A percentile compares a stretch with the other conserved stretches of the same genome.
Conservation (phyloP, 2,888 invertebrate genomes). For the Sphinx pinastri region DNA sequence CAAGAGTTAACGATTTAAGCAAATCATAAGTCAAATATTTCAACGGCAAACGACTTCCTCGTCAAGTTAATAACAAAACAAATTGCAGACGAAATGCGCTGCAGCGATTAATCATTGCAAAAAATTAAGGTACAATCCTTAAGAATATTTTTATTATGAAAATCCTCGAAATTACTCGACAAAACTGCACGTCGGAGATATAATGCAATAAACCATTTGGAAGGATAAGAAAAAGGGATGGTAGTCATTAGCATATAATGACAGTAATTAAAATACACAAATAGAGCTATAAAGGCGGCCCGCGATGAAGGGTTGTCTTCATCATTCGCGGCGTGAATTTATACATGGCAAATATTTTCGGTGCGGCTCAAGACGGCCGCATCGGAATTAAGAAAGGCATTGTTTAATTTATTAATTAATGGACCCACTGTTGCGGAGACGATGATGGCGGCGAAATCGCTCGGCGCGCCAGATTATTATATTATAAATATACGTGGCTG, state of each 20-base stretch:
- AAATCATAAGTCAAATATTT: slow-evolving; percentile 63
- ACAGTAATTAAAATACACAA: slow-evolving; percentile 89
- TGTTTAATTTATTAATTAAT: slow-evolving; percentile 84
- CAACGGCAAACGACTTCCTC: slow-evolving; percentile 72
- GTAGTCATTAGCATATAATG: slow-evolving; percentile 86
- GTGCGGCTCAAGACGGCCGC: slow-evolving; percentile 69
- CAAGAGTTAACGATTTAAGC: slow-evolving; percentile 28
- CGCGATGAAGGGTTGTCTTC: slow-evolving; percentile 83
- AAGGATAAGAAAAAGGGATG: slow-evolving; percentile 85
- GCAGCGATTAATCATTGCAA: slow-evolving; percentile 76
- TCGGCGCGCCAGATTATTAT: slow-evolving; percentile 50
- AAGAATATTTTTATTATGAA: slow-evolving; percentile 75
- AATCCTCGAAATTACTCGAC: slow-evolving; percentile 75
- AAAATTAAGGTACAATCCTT: slow-evolving; percentile 68
- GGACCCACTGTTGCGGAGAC: slow-evolving; percentile 71
- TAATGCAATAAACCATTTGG: slow-evolving; percentile 82
- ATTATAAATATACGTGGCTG: slow-evolving; percentile 36
- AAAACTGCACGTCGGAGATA: slow-evolving; percentile 75
- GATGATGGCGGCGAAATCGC: slow-evolving; percentile 53
- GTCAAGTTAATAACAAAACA: slow-evolving; percentile 80
- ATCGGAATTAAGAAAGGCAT: slow-evolving; percentile 74
- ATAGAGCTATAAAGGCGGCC: slow-evolving; percentile 86
- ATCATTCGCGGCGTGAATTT: slow-evolving; percentile 78
- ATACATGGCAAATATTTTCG: slow-evolving; percentile 82
- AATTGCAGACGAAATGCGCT: slow-evolving; percentile 70